A percentile compares a stretch with the other conserved stretches of the same genome.
phyloP scores from a whole-genome alignment of 2,113 vertebrate species.

The Mixornis gularis region DNA sequence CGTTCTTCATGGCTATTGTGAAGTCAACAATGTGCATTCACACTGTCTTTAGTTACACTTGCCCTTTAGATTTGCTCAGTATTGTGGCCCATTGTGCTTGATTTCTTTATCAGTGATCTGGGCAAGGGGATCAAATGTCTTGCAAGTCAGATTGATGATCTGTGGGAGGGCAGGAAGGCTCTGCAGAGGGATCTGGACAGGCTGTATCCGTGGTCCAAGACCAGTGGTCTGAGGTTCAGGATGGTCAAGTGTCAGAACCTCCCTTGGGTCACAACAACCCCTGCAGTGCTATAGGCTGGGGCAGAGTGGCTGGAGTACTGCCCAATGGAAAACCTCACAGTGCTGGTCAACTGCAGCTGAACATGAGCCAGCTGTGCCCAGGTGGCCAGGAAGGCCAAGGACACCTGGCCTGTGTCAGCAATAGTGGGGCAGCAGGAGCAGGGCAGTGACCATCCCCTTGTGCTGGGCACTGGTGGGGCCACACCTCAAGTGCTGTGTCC shows the following conservation, averaged over 20 bases:
- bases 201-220: not conserved
- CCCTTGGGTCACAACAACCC: not conserved
- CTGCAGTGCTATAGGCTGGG: rapidly evolving
- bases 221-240: not conserved
- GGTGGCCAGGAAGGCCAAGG: too few relatives aligned
- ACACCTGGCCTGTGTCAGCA: not conserved
- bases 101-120: not conserved
- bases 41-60: not conserved
- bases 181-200: not conserved
- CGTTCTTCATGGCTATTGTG: not conserved
- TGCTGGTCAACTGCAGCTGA: not conserved
- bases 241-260: rapidly evolving
- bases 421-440: not conserved
- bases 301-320: not conserved
- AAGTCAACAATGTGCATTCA: not conserved
- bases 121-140: not conserved
- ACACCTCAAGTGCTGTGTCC: rapidly evolving
- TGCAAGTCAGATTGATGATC: not conserved
- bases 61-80: not conserved
- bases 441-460: rapidly evolving
- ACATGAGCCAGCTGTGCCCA: not conserved
- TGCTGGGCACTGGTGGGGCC: not conserved
- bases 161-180: not conserved
- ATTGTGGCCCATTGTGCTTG: not conserved
- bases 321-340: rapidly evolving